Conservation (phyloP, 2,113 vertebrate genomes). For the Corythornis vintsioides region DNA sequence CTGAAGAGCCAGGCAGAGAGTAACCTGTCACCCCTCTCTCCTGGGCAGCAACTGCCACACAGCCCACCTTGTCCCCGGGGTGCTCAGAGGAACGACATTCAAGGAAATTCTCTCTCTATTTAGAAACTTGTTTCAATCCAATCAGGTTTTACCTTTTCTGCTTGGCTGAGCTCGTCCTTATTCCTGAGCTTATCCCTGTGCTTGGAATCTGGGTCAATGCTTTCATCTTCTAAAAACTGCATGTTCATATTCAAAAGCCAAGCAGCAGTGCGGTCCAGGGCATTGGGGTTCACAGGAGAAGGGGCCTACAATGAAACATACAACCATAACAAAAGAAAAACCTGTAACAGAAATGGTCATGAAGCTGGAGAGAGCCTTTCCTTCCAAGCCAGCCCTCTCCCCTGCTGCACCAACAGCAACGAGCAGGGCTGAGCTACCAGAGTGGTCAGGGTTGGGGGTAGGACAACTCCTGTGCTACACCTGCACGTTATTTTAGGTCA, state of each 20-base stretch:
- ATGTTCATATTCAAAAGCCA: constrained; percentile 99
- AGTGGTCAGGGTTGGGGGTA: background rate
- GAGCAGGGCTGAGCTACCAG: background rate
- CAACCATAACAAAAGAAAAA: constrained; percentile 71
- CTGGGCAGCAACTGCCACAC: background rate
- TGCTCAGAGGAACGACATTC: constrained; percentile 11
- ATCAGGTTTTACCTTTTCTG: constrained; percentile 92
- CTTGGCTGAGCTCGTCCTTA: constrained; percentile 96
- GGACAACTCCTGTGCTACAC: background rate
- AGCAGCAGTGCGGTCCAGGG: constrained; percentile 98
- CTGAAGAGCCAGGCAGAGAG: background rate
- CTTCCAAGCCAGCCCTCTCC: constrained; percentile 33
- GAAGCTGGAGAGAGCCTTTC: constrained; percentile 16
- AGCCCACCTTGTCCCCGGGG: constrained; percentile 40
- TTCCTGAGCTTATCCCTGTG: constrained; percentile 89
- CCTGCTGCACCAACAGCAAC: background rate
- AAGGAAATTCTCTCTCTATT: constrained; percentile 62
- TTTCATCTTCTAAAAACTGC: constrained; percentile 97
- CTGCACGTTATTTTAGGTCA: rapidly evolving
- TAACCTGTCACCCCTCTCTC: background rate
- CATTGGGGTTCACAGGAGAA: constrained; percentile 98
- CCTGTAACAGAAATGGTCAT: constrained; percentile 57
- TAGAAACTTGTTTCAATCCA: constrained; percentile 54
- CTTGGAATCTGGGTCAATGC: constrained; percentile 90
- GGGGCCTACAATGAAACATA: constrained; percentile 94